phyloP scores from a whole-genome alignment of 2,888 invertebrate species.

The Tetranychus truncatus region DNA sequence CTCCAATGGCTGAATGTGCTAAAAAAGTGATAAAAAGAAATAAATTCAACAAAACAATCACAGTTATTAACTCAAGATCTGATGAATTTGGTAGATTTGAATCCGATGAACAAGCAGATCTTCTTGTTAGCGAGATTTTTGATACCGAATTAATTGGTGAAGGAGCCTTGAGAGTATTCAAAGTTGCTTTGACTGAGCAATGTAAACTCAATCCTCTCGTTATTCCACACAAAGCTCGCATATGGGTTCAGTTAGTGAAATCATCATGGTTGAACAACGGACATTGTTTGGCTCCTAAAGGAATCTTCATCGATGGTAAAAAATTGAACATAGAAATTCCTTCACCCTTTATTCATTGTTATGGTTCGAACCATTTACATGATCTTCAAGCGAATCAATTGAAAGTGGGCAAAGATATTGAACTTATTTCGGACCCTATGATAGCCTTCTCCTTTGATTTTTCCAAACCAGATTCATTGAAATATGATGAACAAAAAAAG shows the following conservation, averaged over 20 bases:
- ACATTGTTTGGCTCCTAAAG: constrained; percentile 46
- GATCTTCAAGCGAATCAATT: constrained; percentile 77
- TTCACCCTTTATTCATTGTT: constrained; percentile 40
- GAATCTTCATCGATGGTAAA: constrained; percentile 25
- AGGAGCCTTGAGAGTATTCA: constrained; percentile 77
- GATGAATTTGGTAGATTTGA: constrained; percentile 45
- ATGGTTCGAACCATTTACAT: constrained; percentile 67
- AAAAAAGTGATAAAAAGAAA: constrained; percentile 56
- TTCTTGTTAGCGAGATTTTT: constrained; percentile 87
- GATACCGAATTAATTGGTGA: constrained; percentile 95
- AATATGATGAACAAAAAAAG: constrained; percentile 23
- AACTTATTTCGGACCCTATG: constrained; percentile 46
- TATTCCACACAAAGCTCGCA: constrained; percentile 62
- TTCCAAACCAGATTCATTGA: constrained; percentile 38
- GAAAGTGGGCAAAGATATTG: constrained; percentile 43
- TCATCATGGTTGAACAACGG: constrained; percentile 53
- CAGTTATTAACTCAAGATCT: constrained; percentile 65
- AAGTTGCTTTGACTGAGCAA: constrained; percentile 62
- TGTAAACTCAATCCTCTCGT: constrained; percentile 68
- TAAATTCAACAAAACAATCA: constrained; percentile 54
- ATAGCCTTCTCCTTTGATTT: constrained; percentile 47
- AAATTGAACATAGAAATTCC: constrained; percentile 32
- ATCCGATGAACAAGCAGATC: constrained; percentile 48
- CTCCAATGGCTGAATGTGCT: constrained; percentile 83
- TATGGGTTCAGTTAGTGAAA: constrained; percentile 70